Evolutionary conservation across 2,888 invertebrate species (phyloP), one percentile per base, ranked within the genome.

Genomic region (Andricus quercusramuli): DNA sequence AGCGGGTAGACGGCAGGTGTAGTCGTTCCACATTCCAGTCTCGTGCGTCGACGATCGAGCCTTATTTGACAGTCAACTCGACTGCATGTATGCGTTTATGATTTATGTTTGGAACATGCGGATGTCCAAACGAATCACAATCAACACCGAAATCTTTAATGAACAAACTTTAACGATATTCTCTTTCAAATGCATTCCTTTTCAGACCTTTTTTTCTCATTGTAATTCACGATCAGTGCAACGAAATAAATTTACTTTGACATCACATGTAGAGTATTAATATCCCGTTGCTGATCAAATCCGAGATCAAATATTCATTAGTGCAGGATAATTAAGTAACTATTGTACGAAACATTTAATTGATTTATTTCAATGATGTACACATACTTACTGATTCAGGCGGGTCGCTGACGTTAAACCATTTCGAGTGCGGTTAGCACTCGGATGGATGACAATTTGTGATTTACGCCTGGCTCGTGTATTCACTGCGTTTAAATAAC

Each of bases 41-140:
- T 44, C 70, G 78, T 78, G 78, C 64, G 64, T 78, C 80, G 64
- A 78, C 78, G 51, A 80, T 80, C 62, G 32, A 66, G 47, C 62
- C 65, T 59, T 62, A 51, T 66, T 78, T 78, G 78, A 77, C 77
- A 77, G 62, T 77, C 77, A 64, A 65, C 37, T 64, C 41, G 22
- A 41, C 37, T 41, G 29, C 47, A 44, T 44, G 20, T 64, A 37
- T 29, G n/a, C 62, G 44, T 65, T 62, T 44, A 77, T 77, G 77
- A 77, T 77, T 77, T 77, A 77, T 77, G 77, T 47, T 64, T 64
- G 62, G 47, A 64, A 65, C 64, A 77, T 77, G 47, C 74, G 56
- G 37, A 37, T 77, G 62, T 77, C 64, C 77, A 64, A 64, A 65
- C 77, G 77, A 77, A 65, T 77, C 64, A 32, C 74, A 74, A 74